A percentile compares a stretch with the other conserved stretches of the same genome.
These are phyloP conservation scores for Cuculus canorus DNA, from an alignment of 2,797 vertebrate species.

Conservation along the genomic window DNA sequence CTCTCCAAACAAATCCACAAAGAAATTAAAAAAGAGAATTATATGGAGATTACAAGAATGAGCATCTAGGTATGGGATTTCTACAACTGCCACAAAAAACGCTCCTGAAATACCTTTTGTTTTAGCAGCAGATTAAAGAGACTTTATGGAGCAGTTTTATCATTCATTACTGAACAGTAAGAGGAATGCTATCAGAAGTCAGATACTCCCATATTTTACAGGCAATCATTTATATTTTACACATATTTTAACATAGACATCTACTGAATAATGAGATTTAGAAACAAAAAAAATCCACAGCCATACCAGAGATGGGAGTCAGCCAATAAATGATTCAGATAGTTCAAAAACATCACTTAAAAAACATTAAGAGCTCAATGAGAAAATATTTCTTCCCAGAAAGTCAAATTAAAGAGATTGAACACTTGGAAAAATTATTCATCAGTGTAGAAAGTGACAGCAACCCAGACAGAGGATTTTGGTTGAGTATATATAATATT, in stretches of 20 bases:
- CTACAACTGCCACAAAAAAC: not conserved
- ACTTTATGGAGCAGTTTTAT: not conserved
- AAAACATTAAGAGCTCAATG: not conserved
- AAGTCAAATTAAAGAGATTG: not conserved
- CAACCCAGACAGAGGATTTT: constrained; percentile 7
- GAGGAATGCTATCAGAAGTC: not conserved
- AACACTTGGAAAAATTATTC: not conserved
- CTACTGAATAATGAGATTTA: not conserved
- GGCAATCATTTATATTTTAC: not conserved
- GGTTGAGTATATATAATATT: not conserved
- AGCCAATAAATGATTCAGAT: not conserved
- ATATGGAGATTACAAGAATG: not conserved
- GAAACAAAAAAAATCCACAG: not conserved
- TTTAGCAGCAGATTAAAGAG: not conserved
- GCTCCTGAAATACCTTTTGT: not conserved
- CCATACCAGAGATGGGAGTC: not conserved
- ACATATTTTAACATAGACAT: not conserved
- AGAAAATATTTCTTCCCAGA: constrained; percentile 8
- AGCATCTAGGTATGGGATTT: not conserved
- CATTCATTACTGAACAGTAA: not conserved
- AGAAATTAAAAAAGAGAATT: not conserved
- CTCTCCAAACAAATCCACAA: not conserved
- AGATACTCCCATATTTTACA: not conserved
- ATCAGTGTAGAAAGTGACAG: constrained; percentile 7
- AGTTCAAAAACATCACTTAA: not conserved